Evolutionary conservation across 1,140 invertebrate species (phyloP).

Genomic region (Zophobas morio): DNA sequence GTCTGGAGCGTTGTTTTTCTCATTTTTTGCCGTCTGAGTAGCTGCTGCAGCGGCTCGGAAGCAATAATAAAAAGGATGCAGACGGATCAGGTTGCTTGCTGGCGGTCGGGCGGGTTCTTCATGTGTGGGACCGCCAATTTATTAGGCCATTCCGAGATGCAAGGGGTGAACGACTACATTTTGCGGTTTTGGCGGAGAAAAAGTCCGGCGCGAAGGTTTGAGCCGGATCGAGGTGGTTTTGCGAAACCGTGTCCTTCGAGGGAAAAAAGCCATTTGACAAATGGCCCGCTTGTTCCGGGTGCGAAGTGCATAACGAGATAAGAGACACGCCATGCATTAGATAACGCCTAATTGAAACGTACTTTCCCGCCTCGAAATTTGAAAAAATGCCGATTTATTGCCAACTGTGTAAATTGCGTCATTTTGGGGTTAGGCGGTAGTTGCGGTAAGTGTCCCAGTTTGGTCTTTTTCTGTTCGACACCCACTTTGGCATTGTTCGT

Average conservation of each 20-base stretch:
- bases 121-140: conserved; percentile 23
- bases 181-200: background rate
- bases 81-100: conserved; percentile 38
- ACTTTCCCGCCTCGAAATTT: conserved; percentile 16
- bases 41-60: conserved; percentile 8
- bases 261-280: background rate
- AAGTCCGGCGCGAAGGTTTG: background rate
- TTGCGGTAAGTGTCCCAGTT: conserved; percentile 46
- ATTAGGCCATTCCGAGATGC: conserved; percentile 18
- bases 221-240: background rate
- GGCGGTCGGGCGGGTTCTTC: conserved; percentile 28
- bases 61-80: conserved; percentile 45
- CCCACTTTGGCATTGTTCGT: background rate
- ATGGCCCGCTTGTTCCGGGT: conserved; percentile 20
- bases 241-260: background rate
- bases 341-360: conserved; percentile 43
- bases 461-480: conserved; percentile 36
- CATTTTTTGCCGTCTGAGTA: conserved; percentile 43
- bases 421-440: conserved; percentile 36
- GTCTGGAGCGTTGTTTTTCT: conserved; percentile 17
- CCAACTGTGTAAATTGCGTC: conserved; percentile 31
- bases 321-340: conserved; percentile 23
- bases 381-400: conserved; percentile 40
- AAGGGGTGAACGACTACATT: conserved; percentile 4
- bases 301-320: conserved; percentile 38